Percentiles rank a stretch among this genome's conserved stretches.
Evolutionary conservation across 2,888 invertebrate species (phyloP).

Genomic region (Meteorus colon): DNA sequence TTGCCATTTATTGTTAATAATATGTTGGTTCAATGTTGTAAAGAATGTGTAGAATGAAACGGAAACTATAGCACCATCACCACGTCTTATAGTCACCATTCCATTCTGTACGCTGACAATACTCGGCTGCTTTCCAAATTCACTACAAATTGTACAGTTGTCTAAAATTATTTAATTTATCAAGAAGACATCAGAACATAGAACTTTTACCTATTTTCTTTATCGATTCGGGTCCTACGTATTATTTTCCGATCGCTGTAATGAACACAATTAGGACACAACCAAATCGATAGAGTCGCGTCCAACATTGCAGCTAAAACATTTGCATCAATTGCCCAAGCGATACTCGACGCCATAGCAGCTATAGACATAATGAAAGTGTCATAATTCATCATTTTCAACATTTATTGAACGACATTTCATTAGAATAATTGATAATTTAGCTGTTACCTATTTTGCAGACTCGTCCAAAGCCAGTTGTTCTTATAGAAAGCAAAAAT

Average conservation of each 20-base stretch:
- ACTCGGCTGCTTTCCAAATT: constrained; percentile 90
- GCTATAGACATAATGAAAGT: constrained; percentile 70
- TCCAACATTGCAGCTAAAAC: constrained; percentile 88
- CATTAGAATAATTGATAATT: background rate
- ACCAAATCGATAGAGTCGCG: constrained; percentile 86
- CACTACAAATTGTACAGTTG: constrained; percentile 74
- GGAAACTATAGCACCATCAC: constrained; percentile 88
- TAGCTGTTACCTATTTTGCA: constrained; percentile 69
- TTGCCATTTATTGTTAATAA: constrained; percentile 87
- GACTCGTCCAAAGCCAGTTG: constrained; percentile 67
- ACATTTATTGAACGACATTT: constrained; percentile 2
- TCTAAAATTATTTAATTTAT: background rate
- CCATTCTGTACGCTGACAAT: constrained; percentile 89
- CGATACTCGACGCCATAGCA: constrained; percentile 79
- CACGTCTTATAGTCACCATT: constrained; percentile 87
- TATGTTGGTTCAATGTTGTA: constrained; percentile 78
- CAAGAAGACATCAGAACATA: background rate
- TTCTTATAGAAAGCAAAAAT: constrained; percentile 85
- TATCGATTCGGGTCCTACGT: constrained; percentile 71
- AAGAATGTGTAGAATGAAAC: constrained; percentile 68
- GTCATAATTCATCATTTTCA: background rate
- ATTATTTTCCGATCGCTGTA: constrained; percentile 81
- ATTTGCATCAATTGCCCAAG: constrained; percentile 85
- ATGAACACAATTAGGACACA: constrained; percentile 76
- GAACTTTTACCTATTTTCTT: constrained; percentile 70